phyloP scores from a whole-genome alignment of 2,797 vertebrate genomes.

The Aythya fuligula region DNA sequence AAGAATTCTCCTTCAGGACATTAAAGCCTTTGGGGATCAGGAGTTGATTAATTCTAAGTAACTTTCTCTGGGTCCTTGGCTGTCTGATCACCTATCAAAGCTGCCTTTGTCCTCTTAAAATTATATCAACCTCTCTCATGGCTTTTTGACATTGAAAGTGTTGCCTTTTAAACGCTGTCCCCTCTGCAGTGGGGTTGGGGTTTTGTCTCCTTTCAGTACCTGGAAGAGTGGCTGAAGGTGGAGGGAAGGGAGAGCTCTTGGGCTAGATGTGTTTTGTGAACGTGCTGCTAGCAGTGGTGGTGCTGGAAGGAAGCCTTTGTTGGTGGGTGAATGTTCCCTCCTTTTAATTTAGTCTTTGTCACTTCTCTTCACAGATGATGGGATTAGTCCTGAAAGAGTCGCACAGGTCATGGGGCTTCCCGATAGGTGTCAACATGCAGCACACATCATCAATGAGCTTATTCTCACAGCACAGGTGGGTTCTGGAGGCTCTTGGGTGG shows the following conservation, averaged over 20 bases:
- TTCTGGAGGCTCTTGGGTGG: not conserved
- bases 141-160: conserved; percentile 29
- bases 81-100: conserved; percentile 71
- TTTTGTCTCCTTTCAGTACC: not conserved
- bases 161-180: conserved; percentile 7
- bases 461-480: conserved; percentile 96
- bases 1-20: conserved; percentile 41
- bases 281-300: not conserved
- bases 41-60: conserved; percentile 68
- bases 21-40: conserved; percentile 74
- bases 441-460: conserved; percentile 95
- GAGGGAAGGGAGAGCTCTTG: conserved; percentile 42
- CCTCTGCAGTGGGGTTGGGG: not conserved
- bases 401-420: conserved; percentile 98
- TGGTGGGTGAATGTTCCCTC: not conserved
- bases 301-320: conserved; percentile 7
- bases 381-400: conserved; percentile 92
- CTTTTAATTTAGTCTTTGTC: conserved; percentile 13
- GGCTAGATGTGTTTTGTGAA: not conserved
- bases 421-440: conserved; percentile 94
- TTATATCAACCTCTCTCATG: conserved; percentile 13
- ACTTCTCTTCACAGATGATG: conserved; percentile 87
- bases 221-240: conserved; percentile 29
- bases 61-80: conserved; percentile 74
- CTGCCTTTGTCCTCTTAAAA: conserved; percentile 64